Evolutionary conservation across 2,113 vertebrate species (phyloP), one percentile per base, ranked within the genome.

Genomic region (Sapajus apella): DNA sequence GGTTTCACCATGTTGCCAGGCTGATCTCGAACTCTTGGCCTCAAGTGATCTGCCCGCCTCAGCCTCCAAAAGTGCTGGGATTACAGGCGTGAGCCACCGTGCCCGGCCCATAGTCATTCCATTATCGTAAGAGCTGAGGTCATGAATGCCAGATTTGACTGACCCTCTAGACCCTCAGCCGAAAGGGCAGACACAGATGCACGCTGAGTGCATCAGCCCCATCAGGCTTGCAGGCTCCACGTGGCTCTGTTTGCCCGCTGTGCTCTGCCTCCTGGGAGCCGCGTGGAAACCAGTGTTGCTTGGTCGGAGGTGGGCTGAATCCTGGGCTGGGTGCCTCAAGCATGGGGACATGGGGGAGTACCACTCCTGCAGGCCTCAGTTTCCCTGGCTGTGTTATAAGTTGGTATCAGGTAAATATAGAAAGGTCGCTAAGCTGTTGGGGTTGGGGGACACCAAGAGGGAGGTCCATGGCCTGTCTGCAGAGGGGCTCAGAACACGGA

Each of bases 141-240:
- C 56, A 61, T 0, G 6, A 32, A 50, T 52, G 55, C 72, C 82
- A 70, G 79, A 68, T 79, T 72, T 72, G 45, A 83, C 30, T 0
- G 5, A 64, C 4, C 14, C 64, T 18, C 18, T 21, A 25, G 90
- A 75, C 52, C 30, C 10, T 56, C 30, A 72, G 50, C 23, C 32
- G 18, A 0, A 43, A 20, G 70, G 4, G 18, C 64, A 37, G 77
- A 87, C 45, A 14, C 1, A 47, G 47, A 47, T 0, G 58, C 58
- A 61, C 10, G 25, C 17, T 0, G 16, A 35, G 85, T 21, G 23
- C 30, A 18, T 9, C 40, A 68, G 52, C 77, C 37, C 56, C 45
- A 17, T 17, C 16, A 17, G 7, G 23, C 2, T 0, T 2, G 7
- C 25, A 40, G 68, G 37, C 37, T 68, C 40, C 0, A 5, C n/a